A percentile compares a stretch with the other conserved stretches of the same genome.
phyloP scores from a whole-genome alignment of 2,113 vertebrate genomes.

The Grantiella picta region DNA sequence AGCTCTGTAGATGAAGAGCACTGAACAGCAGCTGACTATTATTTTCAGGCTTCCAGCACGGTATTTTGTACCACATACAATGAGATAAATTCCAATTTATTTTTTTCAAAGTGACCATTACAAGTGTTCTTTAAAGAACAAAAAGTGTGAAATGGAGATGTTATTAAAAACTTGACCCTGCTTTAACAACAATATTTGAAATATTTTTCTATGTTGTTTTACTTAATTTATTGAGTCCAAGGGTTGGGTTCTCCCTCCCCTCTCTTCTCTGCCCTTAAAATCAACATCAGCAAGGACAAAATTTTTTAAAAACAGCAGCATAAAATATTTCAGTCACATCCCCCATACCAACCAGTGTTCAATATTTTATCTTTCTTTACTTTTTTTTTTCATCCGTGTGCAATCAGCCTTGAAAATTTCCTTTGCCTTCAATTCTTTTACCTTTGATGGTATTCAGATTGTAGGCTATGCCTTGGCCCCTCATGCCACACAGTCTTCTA shows the following conservation, averaged over 20 bases:
- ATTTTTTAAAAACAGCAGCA: neutral
- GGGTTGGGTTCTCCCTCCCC: neutral
- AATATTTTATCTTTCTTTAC: conserved; percentile 38
- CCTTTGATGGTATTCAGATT: conserved; percentile 40
- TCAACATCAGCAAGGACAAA: neutral
- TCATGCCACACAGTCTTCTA: conserved; percentile 13
- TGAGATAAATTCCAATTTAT: neutral
- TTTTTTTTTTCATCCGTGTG: neutral
- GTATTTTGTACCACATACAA: neutral
- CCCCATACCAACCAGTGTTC: neutral
- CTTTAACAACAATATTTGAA: neutral
- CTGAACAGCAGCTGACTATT: conserved; percentile 28
- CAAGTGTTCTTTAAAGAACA: conserved; percentile 8
- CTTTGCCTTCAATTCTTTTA: conserved; percentile 39
- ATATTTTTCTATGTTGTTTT: neutral
- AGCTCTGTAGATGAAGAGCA: neutral
- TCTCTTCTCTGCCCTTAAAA: conserved; percentile 16
- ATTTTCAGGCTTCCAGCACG: conserved; percentile 1
- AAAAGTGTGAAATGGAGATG: neutral
- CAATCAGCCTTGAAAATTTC: conserved; percentile 44
- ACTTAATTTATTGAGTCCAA: neutral
- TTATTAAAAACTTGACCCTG: neutral
- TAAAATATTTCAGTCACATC: conserved; percentile 14
- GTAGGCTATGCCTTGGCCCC: neutral
- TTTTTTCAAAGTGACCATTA: neutral